These are phyloP conservation scores for Leucophenga montana DNA, from an alignment of 2,888 invertebrate genomes.

Conservation along the genomic window DNA sequence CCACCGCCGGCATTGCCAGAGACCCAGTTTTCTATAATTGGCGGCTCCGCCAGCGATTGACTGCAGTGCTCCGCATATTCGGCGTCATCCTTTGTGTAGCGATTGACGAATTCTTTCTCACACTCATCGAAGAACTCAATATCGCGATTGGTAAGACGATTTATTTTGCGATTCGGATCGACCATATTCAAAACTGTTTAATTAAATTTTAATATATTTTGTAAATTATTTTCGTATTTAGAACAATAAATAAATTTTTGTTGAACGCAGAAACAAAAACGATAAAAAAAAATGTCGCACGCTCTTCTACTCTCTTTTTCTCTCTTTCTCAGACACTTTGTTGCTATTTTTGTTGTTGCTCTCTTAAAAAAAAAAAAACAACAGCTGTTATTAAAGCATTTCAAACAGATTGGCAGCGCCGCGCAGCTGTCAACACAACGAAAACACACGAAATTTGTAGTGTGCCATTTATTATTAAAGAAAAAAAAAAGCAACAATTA, in stretches of 20 bases:
- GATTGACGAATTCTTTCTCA: conserved; percentile 78
- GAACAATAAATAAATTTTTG: neutral
- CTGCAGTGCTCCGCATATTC: conserved; percentile 75
- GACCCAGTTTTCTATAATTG: conserved; percentile 77
- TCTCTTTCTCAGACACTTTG: too few relatives aligned
- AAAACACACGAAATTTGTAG: neutral
- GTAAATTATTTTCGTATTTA: conserved; percentile 3
- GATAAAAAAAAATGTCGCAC: neutral
- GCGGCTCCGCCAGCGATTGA: conserved; percentile 72
- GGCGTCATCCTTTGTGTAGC: conserved; percentile 78
- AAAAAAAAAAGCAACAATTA: too few relatives aligned
- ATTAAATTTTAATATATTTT: too few relatives aligned
- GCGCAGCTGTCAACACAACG: neutral
- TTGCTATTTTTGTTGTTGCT: too few relatives aligned
- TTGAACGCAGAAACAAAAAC: neutral
- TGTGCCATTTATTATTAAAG: too few relatives aligned
- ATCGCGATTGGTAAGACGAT: conserved; percentile 76
- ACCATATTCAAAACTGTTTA: conserved; percentile 59
- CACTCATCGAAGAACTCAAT: conserved; percentile 77
- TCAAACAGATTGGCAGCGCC: neutral
- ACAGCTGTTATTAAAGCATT: too few relatives aligned
- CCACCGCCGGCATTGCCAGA: conserved; percentile 42
- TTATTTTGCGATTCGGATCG: conserved; percentile 74
- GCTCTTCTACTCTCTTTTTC: neutral
- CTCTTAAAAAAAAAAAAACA: too few relatives aligned